Evolutionary conservation across 2,797 vertebrate species (phyloP).

Genomic region (Protonibea diacanthus): DNA sequence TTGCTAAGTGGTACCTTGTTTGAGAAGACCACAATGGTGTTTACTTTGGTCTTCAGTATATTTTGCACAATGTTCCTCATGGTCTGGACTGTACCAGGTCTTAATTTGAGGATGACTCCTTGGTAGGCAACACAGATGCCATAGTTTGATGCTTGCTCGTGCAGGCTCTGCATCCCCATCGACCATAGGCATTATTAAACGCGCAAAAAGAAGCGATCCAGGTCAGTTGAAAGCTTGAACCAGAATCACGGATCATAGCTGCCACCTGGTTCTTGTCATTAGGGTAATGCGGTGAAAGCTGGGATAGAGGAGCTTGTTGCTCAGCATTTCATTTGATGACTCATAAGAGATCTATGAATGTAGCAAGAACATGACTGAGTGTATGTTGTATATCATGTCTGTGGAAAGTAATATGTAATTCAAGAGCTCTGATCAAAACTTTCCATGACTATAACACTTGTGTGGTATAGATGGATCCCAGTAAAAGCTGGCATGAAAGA

Average conservation of each 20-base stretch:
- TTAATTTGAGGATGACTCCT: slow-evolving; percentile 78
- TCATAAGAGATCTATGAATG: slow-evolving; percentile 83
- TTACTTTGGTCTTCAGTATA: slow-evolving; percentile 80
- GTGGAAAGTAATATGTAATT: neutral
- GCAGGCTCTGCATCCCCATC: slow-evolving; percentile 81
- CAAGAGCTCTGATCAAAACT: neutral
- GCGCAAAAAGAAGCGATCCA: slow-evolving; percentile 87
- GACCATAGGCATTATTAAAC: slow-evolving; percentile 87
- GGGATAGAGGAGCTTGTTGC: slow-evolving; percentile 83
- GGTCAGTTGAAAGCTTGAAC: slow-evolving; percentile 83
- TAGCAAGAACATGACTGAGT: neutral
- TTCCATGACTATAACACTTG: slow-evolving; percentile 74
- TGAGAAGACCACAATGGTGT: slow-evolving; percentile 86
- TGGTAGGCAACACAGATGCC: slow-evolving; percentile 88
- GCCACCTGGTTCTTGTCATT: slow-evolving; percentile 87
- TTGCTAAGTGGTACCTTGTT: slow-evolving; percentile 73
- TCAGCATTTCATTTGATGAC: slow-evolving; percentile 84
- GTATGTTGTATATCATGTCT: neutral
- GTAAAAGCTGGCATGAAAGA: slow-evolving; percentile 81
- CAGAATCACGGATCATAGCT: slow-evolving; percentile 85
- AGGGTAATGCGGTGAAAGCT: slow-evolving; percentile 86
- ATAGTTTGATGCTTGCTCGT: slow-evolving; percentile 48
- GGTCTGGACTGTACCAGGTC: neutral
- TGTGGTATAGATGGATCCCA: slow-evolving; percentile 86
- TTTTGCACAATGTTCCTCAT: slow-evolving; percentile 77